Conservation (phyloP, 2,888 invertebrate genomes). For the Deladenus siricidicola region DNA sequence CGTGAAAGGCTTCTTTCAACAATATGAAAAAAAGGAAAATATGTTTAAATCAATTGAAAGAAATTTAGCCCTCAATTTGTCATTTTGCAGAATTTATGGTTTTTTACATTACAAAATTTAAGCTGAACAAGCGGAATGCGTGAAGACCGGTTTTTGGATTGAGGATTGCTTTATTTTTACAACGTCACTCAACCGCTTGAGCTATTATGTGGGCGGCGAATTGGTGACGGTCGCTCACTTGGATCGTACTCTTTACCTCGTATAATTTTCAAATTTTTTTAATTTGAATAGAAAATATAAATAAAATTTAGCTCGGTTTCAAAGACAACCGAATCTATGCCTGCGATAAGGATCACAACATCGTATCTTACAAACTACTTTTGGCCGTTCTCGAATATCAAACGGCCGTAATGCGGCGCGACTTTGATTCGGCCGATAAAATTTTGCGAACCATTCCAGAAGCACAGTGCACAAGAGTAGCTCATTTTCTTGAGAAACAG, state of each 20-base stretch:
- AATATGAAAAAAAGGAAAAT: too few relatives aligned
- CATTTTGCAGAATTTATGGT: too few relatives aligned
- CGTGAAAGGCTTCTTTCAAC: too few relatives aligned
- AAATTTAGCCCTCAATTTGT: too few relatives aligned
- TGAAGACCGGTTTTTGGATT: conserved; percentile 51
- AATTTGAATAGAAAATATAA: neutral
- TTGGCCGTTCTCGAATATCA: conserved; percentile 95
- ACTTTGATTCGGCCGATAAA: conserved; percentile 47
- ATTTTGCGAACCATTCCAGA: conserved; percentile 88
- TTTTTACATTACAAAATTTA: too few relatives aligned
- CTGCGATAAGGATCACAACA: conserved; percentile 92
- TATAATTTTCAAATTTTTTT: conserved; percentile 60
- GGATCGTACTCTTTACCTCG: conserved; percentile 86
- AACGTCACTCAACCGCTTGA: conserved; percentile 88
- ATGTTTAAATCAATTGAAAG: too few relatives aligned
- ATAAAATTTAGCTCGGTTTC: conserved; percentile 46
- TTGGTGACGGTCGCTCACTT: conserved; percentile 94
- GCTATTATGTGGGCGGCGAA: conserved; percentile 98
- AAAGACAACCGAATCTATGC: conserved; percentile 83
- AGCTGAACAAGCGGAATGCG: conserved; percentile 45
- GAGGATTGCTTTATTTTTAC: conserved; percentile 98
- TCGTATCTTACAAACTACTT: conserved; percentile 76
- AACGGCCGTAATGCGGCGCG: conserved; percentile 89
- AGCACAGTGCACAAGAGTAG: conserved; percentile 91
- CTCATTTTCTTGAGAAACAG: conserved; percentile 94